Evolutionary conservation across 2,888 invertebrate species (phyloP).

Genomic region (Fissipunctia ypsillon): DNA sequence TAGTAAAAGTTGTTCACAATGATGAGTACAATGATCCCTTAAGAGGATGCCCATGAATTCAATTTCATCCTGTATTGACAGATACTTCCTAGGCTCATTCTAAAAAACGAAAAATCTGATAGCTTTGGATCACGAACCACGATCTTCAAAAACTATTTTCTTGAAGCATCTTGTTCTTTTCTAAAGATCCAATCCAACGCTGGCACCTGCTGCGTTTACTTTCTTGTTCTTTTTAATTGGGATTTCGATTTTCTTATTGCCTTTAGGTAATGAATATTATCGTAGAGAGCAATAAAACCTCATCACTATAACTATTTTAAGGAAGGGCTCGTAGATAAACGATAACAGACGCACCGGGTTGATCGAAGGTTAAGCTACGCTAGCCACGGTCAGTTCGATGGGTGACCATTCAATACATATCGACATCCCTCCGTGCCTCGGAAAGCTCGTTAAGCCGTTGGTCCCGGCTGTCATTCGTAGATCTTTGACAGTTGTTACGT

Average conservation of each 20-base stretch:
- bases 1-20: too few species aligned
- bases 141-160: constrained; percentile 67
- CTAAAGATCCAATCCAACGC: constrained; percentile 63
- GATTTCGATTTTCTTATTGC: constrained; percentile 51
- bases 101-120: constrained; percentile 68
- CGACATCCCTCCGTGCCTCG: not conserved
- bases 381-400: not conserved
- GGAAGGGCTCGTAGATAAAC: not conserved
- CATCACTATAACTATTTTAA: not conserved
- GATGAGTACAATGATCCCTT: too few species aligned
- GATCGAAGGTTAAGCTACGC: not conserved
- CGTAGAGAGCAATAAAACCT: constrained; percentile 8
- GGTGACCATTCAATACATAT: not conserved
- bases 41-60: too few species aligned
- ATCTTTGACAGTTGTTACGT: not conserved
- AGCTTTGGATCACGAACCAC: constrained; percentile 55
- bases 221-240: constrained; percentile 52
- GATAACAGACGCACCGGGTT: not conserved
- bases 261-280: constrained; percentile 59
- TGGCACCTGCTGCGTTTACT: constrained; percentile 65
- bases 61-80: too few species aligned
- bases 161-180: constrained; percentile 67
- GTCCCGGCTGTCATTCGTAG: not conserved
- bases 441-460: not conserved
- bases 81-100: constrained; percentile 66